Evolutionary conservation across 2,888 invertebrate genomes (phyloP).

Genomic region (Scaptomyza reducta): DNA sequence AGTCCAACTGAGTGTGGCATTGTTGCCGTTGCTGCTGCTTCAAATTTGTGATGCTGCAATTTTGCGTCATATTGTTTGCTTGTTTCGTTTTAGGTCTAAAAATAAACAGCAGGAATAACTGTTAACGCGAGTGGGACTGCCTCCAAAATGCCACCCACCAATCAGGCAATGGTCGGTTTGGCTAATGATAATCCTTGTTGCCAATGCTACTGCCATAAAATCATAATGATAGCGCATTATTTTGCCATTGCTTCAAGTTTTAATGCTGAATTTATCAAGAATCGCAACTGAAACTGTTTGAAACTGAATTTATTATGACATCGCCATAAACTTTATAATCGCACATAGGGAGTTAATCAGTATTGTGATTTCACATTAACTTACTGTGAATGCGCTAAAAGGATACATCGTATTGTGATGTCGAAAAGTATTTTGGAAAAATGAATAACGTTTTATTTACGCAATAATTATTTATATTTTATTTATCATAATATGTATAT

Average conservation of each 20-base stretch:
- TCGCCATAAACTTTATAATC: conserved; percentile 29
- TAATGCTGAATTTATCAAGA: conserved; percentile 52
- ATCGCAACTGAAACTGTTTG: conserved; percentile 26
- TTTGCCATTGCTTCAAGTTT: conserved; percentile 65
- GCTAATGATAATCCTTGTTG: conserved; percentile 76
- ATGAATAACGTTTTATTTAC: conserved; percentile 63
- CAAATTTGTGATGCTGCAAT: conserved; percentile 56
- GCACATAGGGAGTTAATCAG: conserved; percentile 5
- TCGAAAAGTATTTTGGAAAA: conserved; percentile 50
- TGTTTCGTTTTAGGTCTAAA: conserved; percentile 62
- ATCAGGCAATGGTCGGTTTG: conserved; percentile 62
- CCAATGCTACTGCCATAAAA: conserved; percentile 52
- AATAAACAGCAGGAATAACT: conserved; percentile 47
- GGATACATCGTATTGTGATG: conserved; percentile 15
- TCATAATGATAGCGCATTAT: conserved; percentile 52
- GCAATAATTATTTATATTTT: conserved; percentile 44
- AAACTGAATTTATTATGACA: conserved; percentile 44
- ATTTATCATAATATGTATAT: conserved; percentile 26
- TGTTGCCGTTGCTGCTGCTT: conserved; percentile 39
- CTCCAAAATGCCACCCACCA: conserved; percentile 44
- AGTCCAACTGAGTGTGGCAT: conserved; percentile 56
- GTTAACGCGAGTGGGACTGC: conserved; percentile 14
- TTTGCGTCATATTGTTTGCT: conserved; percentile 71
- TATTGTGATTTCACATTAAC: conserved; percentile 5
- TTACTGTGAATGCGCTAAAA: conserved; percentile 10